These are phyloP conservation scores for Beris chalybata DNA, from an alignment of 2,888 invertebrate genomes.

Conservation along the genomic window DNA sequence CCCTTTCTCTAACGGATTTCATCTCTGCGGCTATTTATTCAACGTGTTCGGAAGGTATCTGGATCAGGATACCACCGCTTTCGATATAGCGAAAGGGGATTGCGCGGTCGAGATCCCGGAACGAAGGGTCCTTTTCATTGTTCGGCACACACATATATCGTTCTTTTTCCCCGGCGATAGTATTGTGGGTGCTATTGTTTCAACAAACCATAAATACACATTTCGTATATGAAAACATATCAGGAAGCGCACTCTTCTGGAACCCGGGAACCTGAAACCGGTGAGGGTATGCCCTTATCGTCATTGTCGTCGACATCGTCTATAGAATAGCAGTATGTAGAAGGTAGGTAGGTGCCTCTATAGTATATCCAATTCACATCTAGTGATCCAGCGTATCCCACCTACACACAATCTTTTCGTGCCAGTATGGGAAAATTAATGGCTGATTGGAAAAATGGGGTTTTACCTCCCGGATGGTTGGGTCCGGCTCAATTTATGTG, in stretches of 20 bases:
- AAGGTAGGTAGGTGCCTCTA: too few relatives aligned
- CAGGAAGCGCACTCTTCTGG: slow-evolving; percentile 35
- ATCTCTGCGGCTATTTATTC: slow-evolving; percentile 32
- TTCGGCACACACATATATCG: slow-evolving; percentile 27
- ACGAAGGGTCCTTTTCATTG: slow-evolving; percentile 27
- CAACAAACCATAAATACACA: slow-evolving; percentile 39
- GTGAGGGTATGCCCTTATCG: slow-evolving; percentile 29
- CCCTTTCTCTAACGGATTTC: slow-evolving; percentile 33
- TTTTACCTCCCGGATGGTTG: slow-evolving; percentile 25
- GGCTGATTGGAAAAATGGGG: slow-evolving; percentile 39
- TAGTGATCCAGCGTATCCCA: neutral
- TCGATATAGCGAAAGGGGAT: too few relatives aligned
- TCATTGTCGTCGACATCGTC: slow-evolving; percentile 21
- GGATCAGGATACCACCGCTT: too few relatives aligned
- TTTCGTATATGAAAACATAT: slow-evolving; percentile 38
- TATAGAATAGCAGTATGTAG: too few relatives aligned
- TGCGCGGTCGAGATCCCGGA: neutral
- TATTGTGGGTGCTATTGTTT: slow-evolving; percentile 34
- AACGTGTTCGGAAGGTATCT: slow-evolving; percentile 8
- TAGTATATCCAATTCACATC: too few relatives aligned
- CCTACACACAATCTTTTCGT: slow-evolving; percentile 19
- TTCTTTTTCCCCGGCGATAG: slow-evolving; percentile 1
- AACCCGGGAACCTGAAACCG: slow-evolving; percentile 26
- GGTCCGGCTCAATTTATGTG: slow-evolving; percentile 38
- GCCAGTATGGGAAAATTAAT: slow-evolving; percentile 35